Conservation (phyloP, 1,140 invertebrate genomes). For the Melanaphis sacchari region DNA sequence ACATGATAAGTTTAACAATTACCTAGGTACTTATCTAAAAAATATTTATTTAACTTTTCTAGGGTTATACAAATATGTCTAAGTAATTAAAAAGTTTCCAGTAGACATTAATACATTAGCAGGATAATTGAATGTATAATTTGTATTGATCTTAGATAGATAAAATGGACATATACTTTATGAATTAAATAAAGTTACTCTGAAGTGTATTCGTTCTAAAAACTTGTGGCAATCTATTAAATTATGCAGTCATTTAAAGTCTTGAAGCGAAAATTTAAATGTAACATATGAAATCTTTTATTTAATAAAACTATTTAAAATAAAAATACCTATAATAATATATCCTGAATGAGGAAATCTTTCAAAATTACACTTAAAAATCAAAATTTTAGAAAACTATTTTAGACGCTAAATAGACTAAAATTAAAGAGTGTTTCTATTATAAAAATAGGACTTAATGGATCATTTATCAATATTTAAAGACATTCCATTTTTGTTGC, state of each 20-base stretch:
- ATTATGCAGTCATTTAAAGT: not conserved
- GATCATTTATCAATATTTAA: not conserved
- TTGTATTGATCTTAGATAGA: not conserved
- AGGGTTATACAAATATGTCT: not conserved
- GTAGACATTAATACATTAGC: not conserved
- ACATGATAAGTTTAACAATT: too few relatives aligned
- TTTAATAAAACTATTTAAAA: not conserved
- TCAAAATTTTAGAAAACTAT: not conserved
- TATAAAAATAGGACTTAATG: not conserved
- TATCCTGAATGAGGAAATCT: not conserved
- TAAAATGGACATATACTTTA: not conserved
- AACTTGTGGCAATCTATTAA: not conserved
- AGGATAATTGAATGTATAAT: not conserved
- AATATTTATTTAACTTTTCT: not conserved
- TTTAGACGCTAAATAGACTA: not conserved
- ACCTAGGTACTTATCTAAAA: too few relatives aligned
- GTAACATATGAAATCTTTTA: not conserved
- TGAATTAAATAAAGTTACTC: not conserved
- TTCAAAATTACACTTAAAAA: not conserved
- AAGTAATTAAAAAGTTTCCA: not conserved
- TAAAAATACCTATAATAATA: not conserved
- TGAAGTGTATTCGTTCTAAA: too few relatives aligned
- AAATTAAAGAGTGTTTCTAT: not conserved
- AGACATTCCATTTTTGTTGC: not conserved
- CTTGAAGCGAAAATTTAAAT: too few relatives aligned